Evolutionary conservation across 2,888 invertebrate genomes (phyloP).

Genomic region (Metacarcinus magister): DNA sequence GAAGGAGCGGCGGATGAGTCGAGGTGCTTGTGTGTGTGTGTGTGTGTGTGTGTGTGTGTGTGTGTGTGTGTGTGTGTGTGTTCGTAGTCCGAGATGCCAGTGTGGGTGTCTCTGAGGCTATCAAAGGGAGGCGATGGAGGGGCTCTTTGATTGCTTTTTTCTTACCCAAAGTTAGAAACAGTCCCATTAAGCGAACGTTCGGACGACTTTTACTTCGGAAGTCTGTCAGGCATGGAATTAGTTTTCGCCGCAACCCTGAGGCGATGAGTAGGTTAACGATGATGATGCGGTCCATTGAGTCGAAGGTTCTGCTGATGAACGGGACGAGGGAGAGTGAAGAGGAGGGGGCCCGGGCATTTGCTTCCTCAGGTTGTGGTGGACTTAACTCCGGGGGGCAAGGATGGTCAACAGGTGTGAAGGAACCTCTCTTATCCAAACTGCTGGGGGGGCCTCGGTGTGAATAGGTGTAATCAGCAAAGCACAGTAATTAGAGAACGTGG

Average conservation of each 20-base stretch:
- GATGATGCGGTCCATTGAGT: constrained; percentile 46
- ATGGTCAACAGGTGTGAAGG: neutral
- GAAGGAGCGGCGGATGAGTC: neutral
- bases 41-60: constrained; percentile 58
- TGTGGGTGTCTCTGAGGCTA: neutral
- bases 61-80: constrained; percentile 28
- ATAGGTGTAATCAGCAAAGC: constrained; percentile 40
- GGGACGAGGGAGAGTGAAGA: neutral
- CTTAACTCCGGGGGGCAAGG: neutral
- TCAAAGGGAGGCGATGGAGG: neutral
- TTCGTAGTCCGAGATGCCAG: neutral
- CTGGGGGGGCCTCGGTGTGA: neutral
- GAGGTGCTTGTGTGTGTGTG: neutral
- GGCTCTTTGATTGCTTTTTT: constrained; percentile 18
- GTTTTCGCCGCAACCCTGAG: constrained; percentile 32
- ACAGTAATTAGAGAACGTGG: neutral
- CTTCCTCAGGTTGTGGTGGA: constrained; percentile 12
- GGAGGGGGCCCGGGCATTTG: neutral
- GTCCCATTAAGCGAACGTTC: constrained; percentile 27
- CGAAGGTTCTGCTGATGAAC: constrained; percentile 12
- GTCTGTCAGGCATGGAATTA: constrained; percentile 49
- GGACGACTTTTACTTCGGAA: constrained; percentile 22
- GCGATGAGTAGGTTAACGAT: constrained; percentile 34
- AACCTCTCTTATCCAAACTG: neutral
- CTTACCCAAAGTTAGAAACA: constrained; percentile 8